Conservation (phyloP, 2,888 invertebrate genomes). For the Cephonodes hylas region DNA sequence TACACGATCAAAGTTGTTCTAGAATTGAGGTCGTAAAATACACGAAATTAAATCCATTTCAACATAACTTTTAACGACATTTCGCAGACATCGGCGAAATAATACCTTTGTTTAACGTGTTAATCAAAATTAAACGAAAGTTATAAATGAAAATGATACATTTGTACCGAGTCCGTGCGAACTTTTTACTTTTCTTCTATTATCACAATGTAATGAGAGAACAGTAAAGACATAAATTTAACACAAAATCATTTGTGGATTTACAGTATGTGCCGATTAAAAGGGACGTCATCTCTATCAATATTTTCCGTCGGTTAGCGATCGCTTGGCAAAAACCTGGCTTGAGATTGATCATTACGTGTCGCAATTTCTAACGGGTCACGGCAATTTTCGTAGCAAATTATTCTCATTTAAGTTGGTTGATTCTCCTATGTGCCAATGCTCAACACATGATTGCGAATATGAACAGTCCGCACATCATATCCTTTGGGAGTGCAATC, state of each 20-base stretch:
- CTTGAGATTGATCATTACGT: too few relatives aligned
- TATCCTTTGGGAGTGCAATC: too few relatives aligned
- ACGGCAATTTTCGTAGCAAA: too few relatives aligned
- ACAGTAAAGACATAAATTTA: background rate
- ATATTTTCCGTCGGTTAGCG: too few relatives aligned
- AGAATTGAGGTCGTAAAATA: background rate
- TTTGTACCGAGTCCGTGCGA: background rate
- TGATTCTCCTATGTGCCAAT: too few relatives aligned
- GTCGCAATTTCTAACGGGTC: too few relatives aligned
- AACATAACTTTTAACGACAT: background rate
- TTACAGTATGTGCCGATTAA: too few relatives aligned
- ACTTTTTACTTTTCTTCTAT: background rate
- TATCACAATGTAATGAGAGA: background rate
- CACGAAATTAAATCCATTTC: background rate
- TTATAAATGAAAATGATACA: conserved; percentile 2
- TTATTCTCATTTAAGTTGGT: too few relatives aligned
- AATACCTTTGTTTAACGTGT: background rate
- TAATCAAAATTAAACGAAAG: background rate
- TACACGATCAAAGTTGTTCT: background rate
- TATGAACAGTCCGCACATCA: too few relatives aligned
- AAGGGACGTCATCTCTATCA: too few relatives aligned
- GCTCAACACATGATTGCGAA: too few relatives aligned
- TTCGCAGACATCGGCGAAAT: background rate
- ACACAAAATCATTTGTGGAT: background rate
- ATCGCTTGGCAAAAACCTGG: too few relatives aligned